Conservation (phyloP, 2,113 vertebrate species). For the Cavia aperea region DNA sequence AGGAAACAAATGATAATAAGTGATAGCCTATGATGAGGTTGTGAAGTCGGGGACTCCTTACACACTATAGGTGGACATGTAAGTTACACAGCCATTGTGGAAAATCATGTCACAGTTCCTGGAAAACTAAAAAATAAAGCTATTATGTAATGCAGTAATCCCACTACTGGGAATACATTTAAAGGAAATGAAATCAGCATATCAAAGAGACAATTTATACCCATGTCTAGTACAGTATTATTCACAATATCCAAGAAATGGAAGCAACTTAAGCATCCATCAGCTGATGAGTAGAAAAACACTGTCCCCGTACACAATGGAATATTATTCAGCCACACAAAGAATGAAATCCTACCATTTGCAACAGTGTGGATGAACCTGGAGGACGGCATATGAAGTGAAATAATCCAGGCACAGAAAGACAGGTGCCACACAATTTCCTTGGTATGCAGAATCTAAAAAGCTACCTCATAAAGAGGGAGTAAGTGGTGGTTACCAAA, state of each 20-base stretch:
- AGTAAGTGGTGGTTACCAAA: not conserved
- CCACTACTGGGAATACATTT: not conserved
- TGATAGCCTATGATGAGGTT: not conserved
- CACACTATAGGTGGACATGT: not conserved
- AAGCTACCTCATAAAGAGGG: not conserved
- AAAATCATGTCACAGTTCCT: not conserved
- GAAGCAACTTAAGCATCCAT: not conserved
- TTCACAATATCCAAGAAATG: not conserved
- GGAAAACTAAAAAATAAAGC: not conserved
- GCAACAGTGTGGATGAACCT: not conserved
- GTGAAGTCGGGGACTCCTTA: not conserved
- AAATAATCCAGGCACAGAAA: not conserved
- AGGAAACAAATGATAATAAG: not conserved
- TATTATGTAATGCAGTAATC: not conserved
- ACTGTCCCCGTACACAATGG: not conserved
- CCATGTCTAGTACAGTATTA: not conserved
- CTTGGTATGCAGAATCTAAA: not conserved
- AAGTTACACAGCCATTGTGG: not conserved
- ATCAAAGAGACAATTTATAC: too few relatives aligned
- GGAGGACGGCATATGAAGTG: not conserved
- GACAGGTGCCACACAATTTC: not conserved
- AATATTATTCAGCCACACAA: not conserved
- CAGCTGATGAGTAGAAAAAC: not conserved
- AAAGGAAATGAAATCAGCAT: not conserved
- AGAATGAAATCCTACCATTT: not conserved